phyloP scores from a whole-genome alignment of 2,888 invertebrate species.

The Drosophila kambysellisi region DNA sequence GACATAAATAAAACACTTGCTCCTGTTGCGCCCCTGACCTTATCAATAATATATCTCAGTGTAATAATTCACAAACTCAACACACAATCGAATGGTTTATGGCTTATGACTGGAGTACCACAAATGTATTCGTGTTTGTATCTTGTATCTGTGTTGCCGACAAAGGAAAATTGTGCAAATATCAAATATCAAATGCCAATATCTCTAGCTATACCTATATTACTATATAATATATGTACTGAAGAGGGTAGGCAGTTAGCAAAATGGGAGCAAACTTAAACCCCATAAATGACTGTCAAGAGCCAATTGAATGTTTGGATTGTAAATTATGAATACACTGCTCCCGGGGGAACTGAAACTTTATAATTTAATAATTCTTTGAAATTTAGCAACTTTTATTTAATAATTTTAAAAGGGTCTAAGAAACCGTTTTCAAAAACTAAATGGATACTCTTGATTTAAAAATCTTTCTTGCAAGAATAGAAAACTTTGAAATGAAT shows the following conservation, averaged over 20 bases:
- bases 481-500: background rate
- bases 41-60: conserved; percentile 53
- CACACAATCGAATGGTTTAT: conserved; percentile 51
- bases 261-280: conserved; percentile 51
- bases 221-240: conserved; percentile 56
- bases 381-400: background rate
- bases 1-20: conserved; percentile 33
- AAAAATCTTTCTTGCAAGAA: too few species aligned
- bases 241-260: conserved; percentile 12
- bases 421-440: too few species aligned
- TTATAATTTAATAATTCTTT: background rate
- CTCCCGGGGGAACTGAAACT: background rate
- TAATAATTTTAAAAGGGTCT: too few species aligned
- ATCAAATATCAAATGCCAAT: conserved; percentile 50
- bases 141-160: conserved; percentile 56
- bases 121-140: conserved; percentile 28
- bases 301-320: conserved; percentile 37
- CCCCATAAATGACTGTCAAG: conserved; percentile 35
- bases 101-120: conserved; percentile 37
- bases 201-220: conserved; percentile 56
- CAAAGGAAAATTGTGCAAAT: conserved; percentile 72
- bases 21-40: conserved; percentile 48
- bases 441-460: too few species aligned
- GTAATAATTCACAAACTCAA: conserved; percentile 57
- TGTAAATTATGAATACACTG: conserved; percentile 44